Evolutionary conservation across 2,888 invertebrate genomes (phyloP).

Genomic region (Biston betularia): DNA sequence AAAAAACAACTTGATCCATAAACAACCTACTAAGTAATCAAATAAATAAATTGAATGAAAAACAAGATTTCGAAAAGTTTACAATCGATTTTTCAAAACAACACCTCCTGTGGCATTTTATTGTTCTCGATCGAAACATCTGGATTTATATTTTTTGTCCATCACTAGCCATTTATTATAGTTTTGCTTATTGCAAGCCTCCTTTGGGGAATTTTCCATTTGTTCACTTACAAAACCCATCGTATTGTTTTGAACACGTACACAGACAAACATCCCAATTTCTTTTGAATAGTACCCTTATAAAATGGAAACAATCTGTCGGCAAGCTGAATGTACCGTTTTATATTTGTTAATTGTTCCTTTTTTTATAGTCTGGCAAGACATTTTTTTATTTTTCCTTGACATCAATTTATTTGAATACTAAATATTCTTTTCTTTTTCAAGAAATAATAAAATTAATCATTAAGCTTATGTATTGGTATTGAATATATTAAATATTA

Average conservation of each 20-base stretch:
- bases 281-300: constrained; percentile 57
- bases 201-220: constrained; percentile 52
- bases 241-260: constrained; percentile 66
- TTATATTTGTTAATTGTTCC: constrained; percentile 42
- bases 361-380: constrained; percentile 18
- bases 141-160: constrained; percentile 15
- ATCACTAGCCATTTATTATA: constrained; percentile 35
- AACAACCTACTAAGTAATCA: too few relatives aligned
- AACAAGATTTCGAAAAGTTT: too few relatives aligned
- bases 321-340: constrained; percentile 48
- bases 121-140: constrained; percentile 21
- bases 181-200: constrained; percentile 44
- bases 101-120: too few relatives aligned
- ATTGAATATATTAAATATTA: too few relatives aligned
- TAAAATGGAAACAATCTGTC: constrained; percentile 53
- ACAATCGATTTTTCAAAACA: not conserved
- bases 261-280: constrained; percentile 61
- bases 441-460: not conserved
- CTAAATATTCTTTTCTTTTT: too few relatives aligned
- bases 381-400: constrained; percentile 15
- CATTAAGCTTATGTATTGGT: not conserved
- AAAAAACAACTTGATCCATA: too few relatives aligned
- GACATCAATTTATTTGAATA: not conserved
- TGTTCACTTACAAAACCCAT: constrained; percentile 50
- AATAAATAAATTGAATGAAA: too few relatives aligned